phyloP scores from a whole-genome alignment of 2,797 vertebrate genomes.

The Tamandua tetradactyla region DNA sequence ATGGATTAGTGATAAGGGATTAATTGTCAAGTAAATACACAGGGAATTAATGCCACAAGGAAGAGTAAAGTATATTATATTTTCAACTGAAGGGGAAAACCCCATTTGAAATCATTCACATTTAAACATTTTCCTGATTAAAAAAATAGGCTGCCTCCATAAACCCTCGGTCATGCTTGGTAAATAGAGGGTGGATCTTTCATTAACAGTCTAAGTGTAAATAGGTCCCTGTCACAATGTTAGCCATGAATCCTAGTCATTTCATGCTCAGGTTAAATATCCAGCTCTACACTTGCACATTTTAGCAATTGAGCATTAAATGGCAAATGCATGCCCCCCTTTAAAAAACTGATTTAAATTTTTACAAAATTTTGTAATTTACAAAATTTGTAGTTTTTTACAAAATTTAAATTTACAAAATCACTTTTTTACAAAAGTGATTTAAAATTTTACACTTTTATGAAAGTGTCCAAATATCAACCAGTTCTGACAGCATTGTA shows the following conservation, averaged over 20 bases:
- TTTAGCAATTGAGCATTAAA: neutral
- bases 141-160: neutral
- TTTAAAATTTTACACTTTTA: no score
- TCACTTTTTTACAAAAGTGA: no score
- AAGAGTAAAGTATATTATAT: slow-evolving; percentile 3
- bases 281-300: neutral
- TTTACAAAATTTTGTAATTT: no score
- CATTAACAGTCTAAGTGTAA: neutral
- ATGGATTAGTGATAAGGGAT: neutral
- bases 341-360: neutral
- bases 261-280: neutral
- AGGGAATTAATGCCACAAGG: neutral
- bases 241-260: neutral
- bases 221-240: neutral
- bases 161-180: neutral
- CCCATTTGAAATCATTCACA: neutral
- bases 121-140: neutral
- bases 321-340: neutral
- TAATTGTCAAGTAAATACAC: slow-evolving; percentile 8
- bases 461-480: neutral
- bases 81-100: slow-evolving; percentile 12
- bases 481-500: neutral
- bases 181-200: slow-evolving; percentile 2
- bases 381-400: no score
- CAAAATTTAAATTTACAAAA: no score